Evolutionary conservation across 2,113 vertebrate species (phyloP), one percentile per base, ranked within the genome.

Genomic region (Brienomyrus longianalis): DNA sequence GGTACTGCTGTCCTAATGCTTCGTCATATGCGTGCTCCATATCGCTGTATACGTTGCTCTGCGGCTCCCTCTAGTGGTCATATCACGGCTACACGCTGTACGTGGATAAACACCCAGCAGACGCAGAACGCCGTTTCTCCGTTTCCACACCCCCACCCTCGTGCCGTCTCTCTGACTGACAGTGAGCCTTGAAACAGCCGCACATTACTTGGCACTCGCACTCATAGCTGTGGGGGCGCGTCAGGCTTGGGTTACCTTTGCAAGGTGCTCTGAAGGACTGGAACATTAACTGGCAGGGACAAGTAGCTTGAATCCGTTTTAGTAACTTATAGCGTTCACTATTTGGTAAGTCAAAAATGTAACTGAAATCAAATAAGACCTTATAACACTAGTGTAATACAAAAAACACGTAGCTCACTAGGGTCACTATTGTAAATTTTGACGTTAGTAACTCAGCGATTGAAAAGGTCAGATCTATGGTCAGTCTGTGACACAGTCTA

Each of bases 211-310:
- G 45, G 48, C 83, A n/a, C 48, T 86, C 2, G 48, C 83, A 15
- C 83, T 48, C 23, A 31, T 13, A 13, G 10, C n/a, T 51, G 23
- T 13, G 45, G 6, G 31, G 23, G 23, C 45, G 35, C 2, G 19
- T 23, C 43, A 21, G 21, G 17, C 5, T 7, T 10, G 47, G 43
- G 83, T 47, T 50, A 47, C 77, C 39, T 21, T 21, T 43, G 39
- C 15, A 10, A 48, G 83, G 47, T 84, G 35, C 83, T 31, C 83
- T 27, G 83, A 86, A 48, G 45, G 23, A 50, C 43, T 50, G 83
- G 23, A 80, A 43, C 74, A 80, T 80, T 80, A 80, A 80, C 74
- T 80, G 74, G 74, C 74, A 80, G 74, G 43, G 74, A 43, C 74
- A 17, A 80, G 74, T 80, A 80, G 74, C 74, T 80, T 80, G 35